Evolutionary conservation across 2,113 vertebrate genomes (phyloP), one percentile per base, ranked within the genome.

Genomic region (Aplodontia rufa): DNA sequence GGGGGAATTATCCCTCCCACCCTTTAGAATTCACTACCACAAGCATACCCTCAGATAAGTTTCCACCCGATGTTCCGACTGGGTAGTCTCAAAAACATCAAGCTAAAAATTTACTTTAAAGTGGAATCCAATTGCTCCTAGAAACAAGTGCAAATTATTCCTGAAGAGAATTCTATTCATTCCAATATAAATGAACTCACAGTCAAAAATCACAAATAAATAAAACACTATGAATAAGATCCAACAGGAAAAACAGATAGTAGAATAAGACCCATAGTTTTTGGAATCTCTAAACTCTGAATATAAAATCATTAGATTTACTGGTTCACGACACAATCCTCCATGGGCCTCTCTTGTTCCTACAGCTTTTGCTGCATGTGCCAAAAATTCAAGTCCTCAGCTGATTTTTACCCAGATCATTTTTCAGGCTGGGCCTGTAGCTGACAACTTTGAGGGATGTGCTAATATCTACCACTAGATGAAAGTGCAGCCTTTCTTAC

Each of bases 121-220:
- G 76, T 84, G 28, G 68, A 40, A 68, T 75, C 51, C 62, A 74
- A 6, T 22, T 87, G 68, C 13, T 91, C 62, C 71, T 60, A 83
- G 53, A 83, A 83, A 45, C 47, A 87, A 96, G 42, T 87, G 69
- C 32, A 93, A 78, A 72, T 72, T 91, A 22, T 87, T 69, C 64
- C 64, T 72, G 47, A 62, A 79, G 53, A 55, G 91, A 91, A 83
- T 24, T 87, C 72, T 62, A 53, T 66, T 88, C 22, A 72, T 87
- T 72, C 35, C 62, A 87, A 87, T 45, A 93, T 72, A 95, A 87
- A 69, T 71, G 10, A 84, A 75, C 26, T 53, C 91, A 91, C 12
- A 40, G 49, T 74, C 40, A 79, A 93, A 93, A 79, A 58, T 49
- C 58, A 49, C 35, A 76, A 68, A 72, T 32, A 80, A 62, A 83